Base-by-base conservation (phyloP, 2,888 invertebrate species). In the Torymus texanus region DNA sequence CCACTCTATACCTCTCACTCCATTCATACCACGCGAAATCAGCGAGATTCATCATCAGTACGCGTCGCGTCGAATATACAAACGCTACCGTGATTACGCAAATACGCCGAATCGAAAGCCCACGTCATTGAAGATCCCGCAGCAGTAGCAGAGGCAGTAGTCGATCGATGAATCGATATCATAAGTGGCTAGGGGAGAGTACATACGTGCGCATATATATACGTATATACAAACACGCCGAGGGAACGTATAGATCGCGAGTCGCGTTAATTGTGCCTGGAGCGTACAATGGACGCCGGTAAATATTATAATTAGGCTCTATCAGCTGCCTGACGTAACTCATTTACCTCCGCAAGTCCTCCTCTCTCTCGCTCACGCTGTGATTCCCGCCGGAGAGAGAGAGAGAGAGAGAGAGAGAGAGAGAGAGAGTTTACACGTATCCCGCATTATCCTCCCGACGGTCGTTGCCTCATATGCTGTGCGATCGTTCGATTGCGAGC, bases 301-400 rank as follows among this genome's bases (percentile, higher is more conserved):
- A 85, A 85, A 87, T 87, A 85, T 86, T 86, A 84, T 85, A 86
- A 87, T 87, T 86, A 85, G 83, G 8, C 78, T 76, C 73, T 83
- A 85, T 85, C 83, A 75, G 79, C 41, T 41, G 55, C 62, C 72
- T 76, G 83, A 79, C 80, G 80, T 83, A 81, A 83, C 82, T 84
- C 83, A 80, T 79, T 84, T 83, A 75, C 18, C 67, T 50, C 24
- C 50, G 55, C n/a, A 13, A 1, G 10, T 8, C 8, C 41, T 8
- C 5, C 16, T 51, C 58, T 51, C n/a, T 11, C 18, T 56, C 51
- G 24, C 79, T 76, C 65, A 16, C 41, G 58, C 56, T 62, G 56
- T 16, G 62, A 41, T 8, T 41, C 41, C 41, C 41, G 41, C 41
- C 41, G 41, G 41, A 41, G 41, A 5, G 41, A 41, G 29, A 2